Base-by-base conservation (phyloP, 2,113 vertebrate genomes). In the Solea solea region DNA sequence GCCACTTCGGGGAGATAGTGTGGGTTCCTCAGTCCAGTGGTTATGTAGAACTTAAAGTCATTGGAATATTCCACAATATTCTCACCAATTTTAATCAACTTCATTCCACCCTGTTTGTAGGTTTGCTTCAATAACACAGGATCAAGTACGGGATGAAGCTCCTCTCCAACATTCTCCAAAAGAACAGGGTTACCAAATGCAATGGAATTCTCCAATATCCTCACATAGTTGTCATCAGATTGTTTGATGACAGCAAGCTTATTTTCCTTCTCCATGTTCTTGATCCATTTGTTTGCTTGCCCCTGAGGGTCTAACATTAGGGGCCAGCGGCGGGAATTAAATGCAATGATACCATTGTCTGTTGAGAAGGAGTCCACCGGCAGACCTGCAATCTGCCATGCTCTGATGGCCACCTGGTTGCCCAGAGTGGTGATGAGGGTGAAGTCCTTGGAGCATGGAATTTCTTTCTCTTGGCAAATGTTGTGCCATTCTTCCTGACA, bases 241-340 rank as follows among this genome's bases (percentile, higher is more conserved):
- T 95, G 91, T 80, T 97, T 98, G 88, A 96, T 96, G 63, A 96
- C 89, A 2, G 92, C 88, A 12, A 98, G 91, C 45, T 90, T 96
- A 77, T 96, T 98, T 0, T 13, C 66, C 78, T 95, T 97, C 85
- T 98, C 96, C 96, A 97, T 96, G 72, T 97, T 98, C 80, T 96
- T 98, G 65, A 98, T 76, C 97, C 97, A 98, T 40, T 96, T 97
- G 86, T 97, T 98, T 80, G 97, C 96, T 86, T 98, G 97, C 21
- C 95, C 95, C 85, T 98, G 97, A 64, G 97, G 96, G 78, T 98
- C 97, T 53, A 98, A 96, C 95, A 98, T 98, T 48, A 98, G 89
- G 49, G 97, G 88, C 96, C 96, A 98, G 3, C 94, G 93, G n/a
- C 95, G 94, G 7, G 96, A 98, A 82, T 96, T 96, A 59, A 94